phyloP scores from a whole-genome alignment of 2,797 vertebrate species.

The Pipistrellus kuhlii region DNA sequence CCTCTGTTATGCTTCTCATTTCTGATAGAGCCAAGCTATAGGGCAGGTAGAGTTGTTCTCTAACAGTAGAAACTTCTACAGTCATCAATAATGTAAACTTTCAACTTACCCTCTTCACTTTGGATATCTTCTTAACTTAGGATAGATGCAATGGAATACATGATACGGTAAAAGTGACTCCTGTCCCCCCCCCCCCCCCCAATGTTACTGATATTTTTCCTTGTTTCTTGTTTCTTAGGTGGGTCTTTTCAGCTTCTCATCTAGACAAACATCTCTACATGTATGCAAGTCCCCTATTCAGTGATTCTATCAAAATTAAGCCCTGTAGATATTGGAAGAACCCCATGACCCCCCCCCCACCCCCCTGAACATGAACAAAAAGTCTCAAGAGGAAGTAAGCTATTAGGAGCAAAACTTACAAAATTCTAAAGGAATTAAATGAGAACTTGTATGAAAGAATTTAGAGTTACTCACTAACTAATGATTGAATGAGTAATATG shows the following conservation, averaged over 20 bases:
- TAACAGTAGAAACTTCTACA: slow-evolving; percentile 30
- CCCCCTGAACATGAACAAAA: slow-evolving; percentile 11
- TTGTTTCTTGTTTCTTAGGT: slow-evolving; percentile 50
- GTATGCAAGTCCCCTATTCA: slow-evolving; percentile 6
- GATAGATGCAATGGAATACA: neutral
- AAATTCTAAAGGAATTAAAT: slow-evolving; percentile 41
- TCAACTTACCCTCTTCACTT: neutral
- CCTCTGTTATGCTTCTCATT: slow-evolving; percentile 34
- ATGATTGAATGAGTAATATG: slow-evolving; percentile 30
- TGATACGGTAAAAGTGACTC: neutral
- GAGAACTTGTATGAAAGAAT: slow-evolving; percentile 4
- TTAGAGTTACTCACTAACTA: slow-evolving; percentile 39
- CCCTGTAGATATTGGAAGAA: slow-evolving; percentile 39
- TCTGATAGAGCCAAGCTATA: neutral
- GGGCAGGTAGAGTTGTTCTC: slow-evolving; percentile 24
- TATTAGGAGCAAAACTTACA: slow-evolving; percentile 53
- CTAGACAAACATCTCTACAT: slow-evolving; percentile 43
- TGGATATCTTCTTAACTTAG: slow-evolving; percentile 46
- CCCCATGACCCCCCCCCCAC: neutral
- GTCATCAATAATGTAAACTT: neutral
- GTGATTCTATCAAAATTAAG: slow-evolving; percentile 60
- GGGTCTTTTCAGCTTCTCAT: slow-evolving; percentile 41
- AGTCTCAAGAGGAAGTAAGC: slow-evolving; percentile 39
- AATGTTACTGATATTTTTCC: slow-evolving; percentile 37
- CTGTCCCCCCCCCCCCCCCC: neutral